Conservation (phyloP, 1,140 invertebrate species). For the Bemisia tabaci region DNA sequence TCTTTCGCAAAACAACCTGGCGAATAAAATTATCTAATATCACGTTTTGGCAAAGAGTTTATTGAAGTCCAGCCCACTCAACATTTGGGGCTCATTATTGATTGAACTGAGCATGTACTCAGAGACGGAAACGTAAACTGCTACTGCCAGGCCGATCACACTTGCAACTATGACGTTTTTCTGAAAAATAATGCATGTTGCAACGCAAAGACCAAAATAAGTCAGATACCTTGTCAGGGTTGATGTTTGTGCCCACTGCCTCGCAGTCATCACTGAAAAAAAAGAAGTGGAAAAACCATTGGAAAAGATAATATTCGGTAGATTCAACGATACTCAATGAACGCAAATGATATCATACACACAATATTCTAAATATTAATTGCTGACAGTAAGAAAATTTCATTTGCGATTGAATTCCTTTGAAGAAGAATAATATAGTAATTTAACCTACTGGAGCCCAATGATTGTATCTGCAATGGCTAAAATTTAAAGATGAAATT, state of each 20-base stretch:
- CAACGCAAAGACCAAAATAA: constrained; percentile 61
- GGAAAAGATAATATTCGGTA: constrained; percentile 1
- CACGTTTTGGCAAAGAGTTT: neutral
- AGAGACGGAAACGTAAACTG: constrained; percentile 59
- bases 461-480: too few species aligned
- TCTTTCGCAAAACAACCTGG: too few species aligned
- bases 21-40: neutral
- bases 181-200: constrained; percentile 69
- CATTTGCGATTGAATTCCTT: too few species aligned
- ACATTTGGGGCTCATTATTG: neutral
- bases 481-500: too few species aligned
- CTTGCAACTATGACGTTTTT: constrained; percentile 55
- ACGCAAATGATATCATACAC: too few species aligned
- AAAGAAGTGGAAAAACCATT: constrained; percentile 12
- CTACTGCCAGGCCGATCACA: constrained; percentile 55
- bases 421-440: too few species aligned
- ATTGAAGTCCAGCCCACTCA: neutral
- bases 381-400: too few species aligned
- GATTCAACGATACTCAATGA: constrained; percentile 5
- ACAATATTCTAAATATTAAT: too few species aligned
- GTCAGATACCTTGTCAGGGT: constrained; percentile 44
- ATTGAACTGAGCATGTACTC: constrained; percentile 39
- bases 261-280: constrained; percentile 2
- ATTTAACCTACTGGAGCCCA: too few species aligned
- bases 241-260: constrained; percentile 6